phyloP scores from a whole-genome alignment of 1,140 invertebrate species.

The Dinothrombium tinctorium region DNA sequence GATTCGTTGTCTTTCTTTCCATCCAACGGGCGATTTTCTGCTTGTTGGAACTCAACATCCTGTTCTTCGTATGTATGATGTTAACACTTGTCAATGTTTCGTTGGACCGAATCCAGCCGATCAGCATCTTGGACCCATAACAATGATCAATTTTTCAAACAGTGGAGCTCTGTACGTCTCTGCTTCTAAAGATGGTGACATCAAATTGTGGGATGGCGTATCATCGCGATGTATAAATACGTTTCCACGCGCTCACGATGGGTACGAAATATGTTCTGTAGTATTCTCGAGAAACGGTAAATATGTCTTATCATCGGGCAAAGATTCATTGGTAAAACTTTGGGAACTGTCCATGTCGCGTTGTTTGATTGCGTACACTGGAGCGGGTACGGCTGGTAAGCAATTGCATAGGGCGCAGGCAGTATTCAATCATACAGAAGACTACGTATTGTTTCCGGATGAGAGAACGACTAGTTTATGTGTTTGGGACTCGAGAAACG shows the following conservation, averaged over 20 bases:
- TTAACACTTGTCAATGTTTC: slow-evolving; percentile 85
- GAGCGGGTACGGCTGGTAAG: slow-evolving; percentile 61
- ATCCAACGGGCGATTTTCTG: slow-evolving; percentile 81
- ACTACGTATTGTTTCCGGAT: slow-evolving; percentile 93
- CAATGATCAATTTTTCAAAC: slow-evolving; percentile 42
- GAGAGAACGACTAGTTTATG: slow-evolving; percentile 92
- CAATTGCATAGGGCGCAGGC: slow-evolving; percentile 81
- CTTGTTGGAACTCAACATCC: slow-evolving; percentile 80
- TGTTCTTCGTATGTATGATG: slow-evolving; percentile 70
- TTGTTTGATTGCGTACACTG: slow-evolving; percentile 85
- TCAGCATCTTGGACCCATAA: slow-evolving; percentile 68
- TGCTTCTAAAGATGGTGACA: slow-evolving; percentile 59
- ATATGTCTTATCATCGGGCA: slow-evolving; percentile 80
- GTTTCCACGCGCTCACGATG: slow-evolving; percentile 76
- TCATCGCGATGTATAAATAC: slow-evolving; percentile 85
- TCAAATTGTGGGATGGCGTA: slow-evolving; percentile 64
- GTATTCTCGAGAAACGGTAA: slow-evolving; percentile 88
- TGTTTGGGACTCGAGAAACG: slow-evolving; percentile 94
- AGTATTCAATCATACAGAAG: slow-evolving; percentile 95
- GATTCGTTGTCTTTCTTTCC: slow-evolving; percentile 67
- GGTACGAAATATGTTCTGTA: slow-evolving; percentile 77
- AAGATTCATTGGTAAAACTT: slow-evolving; percentile 86
- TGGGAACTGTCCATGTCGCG: slow-evolving; percentile 93
- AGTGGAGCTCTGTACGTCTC: slow-evolving; percentile 72
- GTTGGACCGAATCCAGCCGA: slow-evolving; percentile 70